Base-by-base conservation (phyloP, 2,888 invertebrate species). In the Venusia cambrica region DNA sequence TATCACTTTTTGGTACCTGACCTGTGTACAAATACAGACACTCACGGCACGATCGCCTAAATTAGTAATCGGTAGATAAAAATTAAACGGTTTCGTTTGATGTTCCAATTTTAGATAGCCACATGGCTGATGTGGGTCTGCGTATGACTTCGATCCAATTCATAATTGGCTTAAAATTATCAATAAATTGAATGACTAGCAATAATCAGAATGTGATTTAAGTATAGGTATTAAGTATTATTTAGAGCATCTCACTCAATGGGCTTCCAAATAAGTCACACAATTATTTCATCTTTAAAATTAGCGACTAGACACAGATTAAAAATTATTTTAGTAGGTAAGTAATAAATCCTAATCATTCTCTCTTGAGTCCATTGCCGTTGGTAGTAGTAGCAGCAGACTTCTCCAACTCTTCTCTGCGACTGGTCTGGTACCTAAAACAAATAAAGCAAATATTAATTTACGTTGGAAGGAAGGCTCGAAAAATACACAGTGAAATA, bases 281-380 rank as follows among this genome's bases (percentile, higher is more conserved):
- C 40, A 28, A 22, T 37, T 20, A 20, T 36, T 31, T 24, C 10
- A 28, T 11, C 30, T 27, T 36, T 33, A 29, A 29, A 38, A 31
- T 39, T 37, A 29, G 30, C 35, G 28, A 38, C 48, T 40, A 45
- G 27, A 38, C 27, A 27, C 15, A 21, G 13, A 12, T 27, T 15
- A 26, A 27, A 34, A 35, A 19, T 7, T 18, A 25, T 26, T 19
- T 18, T 35, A 22, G 27, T 30, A 22, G 6, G 20, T 29, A 24
- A 25, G 20, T 29, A 24, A 25, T 33, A 21, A 24, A 22, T 11
- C 29, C 18, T 4, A 16, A 24, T 53, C 75, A 91, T 48, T 91
- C 90, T 67, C 90, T 88, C 62, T 91, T 91, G 41, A 90, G 78
- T 30, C 90, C 90, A 57, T 90, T 91, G 38, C 90, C 87, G 54